Conservation (phyloP, 2,113 vertebrate genomes). For the Ondatra zibethicus region DNA sequence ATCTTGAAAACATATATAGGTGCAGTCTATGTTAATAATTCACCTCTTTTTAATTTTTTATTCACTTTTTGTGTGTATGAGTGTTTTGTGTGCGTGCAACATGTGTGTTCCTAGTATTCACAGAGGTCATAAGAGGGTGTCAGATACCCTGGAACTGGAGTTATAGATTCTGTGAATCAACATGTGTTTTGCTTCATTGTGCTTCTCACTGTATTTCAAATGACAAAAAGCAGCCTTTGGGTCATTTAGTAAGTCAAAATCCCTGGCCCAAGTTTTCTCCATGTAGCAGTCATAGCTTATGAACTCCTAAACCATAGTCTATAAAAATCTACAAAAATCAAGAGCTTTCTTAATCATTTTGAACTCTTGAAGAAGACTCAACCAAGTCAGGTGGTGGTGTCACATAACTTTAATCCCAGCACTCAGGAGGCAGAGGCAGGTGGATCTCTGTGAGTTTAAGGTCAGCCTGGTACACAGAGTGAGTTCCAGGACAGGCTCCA, state of each 20-base stretch:
- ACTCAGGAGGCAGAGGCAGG: too few relatives aligned
- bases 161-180: not conserved
- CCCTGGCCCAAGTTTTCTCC: constrained; percentile 4
- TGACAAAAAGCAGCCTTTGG: not conserved
- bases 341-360: constrained; percentile 15
- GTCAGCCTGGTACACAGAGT: too few relatives aligned
- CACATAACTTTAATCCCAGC: too few relatives aligned
- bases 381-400: not conserved
- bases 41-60: not conserved
- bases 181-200: not conserved
- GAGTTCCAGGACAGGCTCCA: too few relatives aligned
- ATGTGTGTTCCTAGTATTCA: not conserved
- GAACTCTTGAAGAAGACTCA: constrained; percentile 25
- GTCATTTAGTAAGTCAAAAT: constrained; percentile 29
- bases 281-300: constrained; percentile 4
- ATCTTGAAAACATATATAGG: not conserved
- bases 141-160: not conserved
- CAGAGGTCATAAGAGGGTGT: not conserved
- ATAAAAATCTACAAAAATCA: constrained; percentile 42
- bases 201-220: constrained; percentile 47
- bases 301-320: constrained; percentile 1
- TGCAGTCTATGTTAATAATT: not conserved
- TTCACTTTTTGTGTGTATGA: not conserved
- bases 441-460: too few relatives aligned
- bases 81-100: not conserved